phyloP scores from a whole-genome alignment of 2,888 invertebrate species.

The Zhuqinia jingwanae region DNA sequence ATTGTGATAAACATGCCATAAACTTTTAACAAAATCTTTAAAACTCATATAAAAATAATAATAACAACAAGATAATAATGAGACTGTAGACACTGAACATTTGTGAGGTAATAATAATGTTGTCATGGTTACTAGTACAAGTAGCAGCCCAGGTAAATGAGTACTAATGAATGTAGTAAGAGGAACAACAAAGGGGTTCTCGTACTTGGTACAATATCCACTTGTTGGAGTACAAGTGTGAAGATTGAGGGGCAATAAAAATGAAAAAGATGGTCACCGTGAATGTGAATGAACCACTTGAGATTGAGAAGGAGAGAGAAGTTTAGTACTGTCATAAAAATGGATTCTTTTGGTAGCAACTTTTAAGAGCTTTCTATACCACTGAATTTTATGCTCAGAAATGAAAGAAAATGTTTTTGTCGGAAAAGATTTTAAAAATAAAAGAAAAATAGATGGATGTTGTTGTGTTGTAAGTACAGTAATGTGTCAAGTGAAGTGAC shows the following conservation, averaged over 20 bases:
- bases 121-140: background rate
- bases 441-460: background rate
- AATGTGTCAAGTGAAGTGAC: no score
- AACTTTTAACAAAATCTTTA: no score
- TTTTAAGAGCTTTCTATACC: no score
- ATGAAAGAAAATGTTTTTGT: no score
- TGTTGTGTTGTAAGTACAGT: background rate
- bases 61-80: no score
- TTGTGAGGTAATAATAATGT: background rate
- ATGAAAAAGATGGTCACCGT: slow-evolving; percentile 10
- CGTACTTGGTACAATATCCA: background rate
- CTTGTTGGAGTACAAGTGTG: slow-evolving; percentile 21
- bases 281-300: background rate
- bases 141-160: no score
- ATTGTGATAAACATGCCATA: no score
- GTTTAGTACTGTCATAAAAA: slow-evolving; percentile 14
- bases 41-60: no score
- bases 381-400: no score
- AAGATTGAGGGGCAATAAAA: slow-evolving; percentile 33
- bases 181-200: background rate
- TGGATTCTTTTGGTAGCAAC: background rate
- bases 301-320: background rate
- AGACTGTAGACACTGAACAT: no score
- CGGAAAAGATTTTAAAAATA: background rate
- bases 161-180: slow-evolving; percentile 32